phyloP scores from a whole-genome alignment of 35 echinoderm and acorn worm species.

The Nesometra sesokonis region DNA sequence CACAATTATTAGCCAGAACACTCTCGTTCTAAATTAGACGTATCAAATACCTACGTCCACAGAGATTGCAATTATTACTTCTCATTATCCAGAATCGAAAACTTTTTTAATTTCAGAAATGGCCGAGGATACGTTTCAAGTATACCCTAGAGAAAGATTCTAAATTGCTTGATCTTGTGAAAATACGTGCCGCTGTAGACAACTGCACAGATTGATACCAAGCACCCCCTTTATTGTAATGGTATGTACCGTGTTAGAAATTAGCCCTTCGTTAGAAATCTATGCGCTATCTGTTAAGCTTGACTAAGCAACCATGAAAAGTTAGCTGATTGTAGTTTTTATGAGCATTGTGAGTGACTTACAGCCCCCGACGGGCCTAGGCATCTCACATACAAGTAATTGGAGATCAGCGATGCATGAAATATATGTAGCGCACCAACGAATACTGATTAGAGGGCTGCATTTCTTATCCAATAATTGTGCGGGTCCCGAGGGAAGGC shows the following conservation, averaged over 20 bases:
- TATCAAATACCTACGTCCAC: background rate
- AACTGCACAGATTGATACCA: background rate
- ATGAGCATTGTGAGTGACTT: background rate
- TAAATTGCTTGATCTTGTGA: background rate
- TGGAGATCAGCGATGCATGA: background rate
- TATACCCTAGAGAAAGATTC: background rate
- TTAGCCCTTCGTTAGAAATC: background rate
- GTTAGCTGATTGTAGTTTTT: background rate
- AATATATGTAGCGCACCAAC: background rate
- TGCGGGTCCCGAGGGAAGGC: background rate
- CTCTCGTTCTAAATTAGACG: background rate
- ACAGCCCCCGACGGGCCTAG: background rate
- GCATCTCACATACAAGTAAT: background rate
- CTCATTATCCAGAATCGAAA: background rate
- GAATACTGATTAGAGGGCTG: background rate
- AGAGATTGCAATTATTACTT: background rate
- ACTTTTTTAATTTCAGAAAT: background rate
- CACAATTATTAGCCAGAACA: background rate
- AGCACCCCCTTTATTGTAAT: background rate
- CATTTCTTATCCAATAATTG: background rate
- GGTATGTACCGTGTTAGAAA: background rate
- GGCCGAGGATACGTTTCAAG: background rate
- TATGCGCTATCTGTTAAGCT: background rate
- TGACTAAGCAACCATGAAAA: background rate
- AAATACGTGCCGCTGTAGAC: background rate